A percentile compares a stretch with the other conserved stretches of the same genome.
Conservation (phyloP, 2,797 vertebrate genomes). For the Amniataba percoides region DNA sequence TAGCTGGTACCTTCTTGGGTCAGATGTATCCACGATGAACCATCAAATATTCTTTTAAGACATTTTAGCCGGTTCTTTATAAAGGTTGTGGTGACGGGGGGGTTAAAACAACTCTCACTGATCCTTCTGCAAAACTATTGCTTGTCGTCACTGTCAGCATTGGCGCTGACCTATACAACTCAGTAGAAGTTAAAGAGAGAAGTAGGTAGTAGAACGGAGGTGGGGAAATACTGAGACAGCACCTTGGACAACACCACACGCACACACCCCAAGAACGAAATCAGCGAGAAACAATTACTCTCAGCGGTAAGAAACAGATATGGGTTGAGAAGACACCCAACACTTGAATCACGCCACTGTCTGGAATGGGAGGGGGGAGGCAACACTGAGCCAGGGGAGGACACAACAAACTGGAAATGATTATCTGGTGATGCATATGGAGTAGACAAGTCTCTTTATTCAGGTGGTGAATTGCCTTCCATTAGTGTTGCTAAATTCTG, state of each 20-base stretch:
- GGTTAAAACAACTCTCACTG: neutral
- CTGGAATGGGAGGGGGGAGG: constrained; percentile 52
- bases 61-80: constrained; percentile 33
- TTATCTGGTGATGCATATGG: constrained; percentile 4
- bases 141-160: constrained; percentile 20
- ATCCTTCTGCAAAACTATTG: constrained; percentile 45
- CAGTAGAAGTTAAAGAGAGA: constrained; percentile 51
- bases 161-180: constrained; percentile 29
- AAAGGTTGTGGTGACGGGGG: neutral
- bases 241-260: constrained; percentile 60
- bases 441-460: constrained; percentile 13
- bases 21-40: constrained; percentile 23
- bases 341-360: constrained; percentile 34
- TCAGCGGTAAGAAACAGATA: constrained; percentile 31
- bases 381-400: constrained; percentile 17
- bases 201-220: constrained; percentile 33
- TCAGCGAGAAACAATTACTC: constrained; percentile 49
- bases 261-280: constrained; percentile 43
- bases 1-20: constrained; percentile 49
- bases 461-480: constrained; percentile 15
- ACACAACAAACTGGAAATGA: constrained; percentile 31
- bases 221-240: constrained; percentile 64
- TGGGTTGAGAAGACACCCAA: constrained; percentile 40
- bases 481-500: constrained; percentile 13
- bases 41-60: constrained; percentile 30